Percentiles rank a stretch among this genome's conserved stretches.
Evolutionary conservation across 2,888 invertebrate genomes (phyloP).

Genomic region (Druceiella hillmani): DNA sequence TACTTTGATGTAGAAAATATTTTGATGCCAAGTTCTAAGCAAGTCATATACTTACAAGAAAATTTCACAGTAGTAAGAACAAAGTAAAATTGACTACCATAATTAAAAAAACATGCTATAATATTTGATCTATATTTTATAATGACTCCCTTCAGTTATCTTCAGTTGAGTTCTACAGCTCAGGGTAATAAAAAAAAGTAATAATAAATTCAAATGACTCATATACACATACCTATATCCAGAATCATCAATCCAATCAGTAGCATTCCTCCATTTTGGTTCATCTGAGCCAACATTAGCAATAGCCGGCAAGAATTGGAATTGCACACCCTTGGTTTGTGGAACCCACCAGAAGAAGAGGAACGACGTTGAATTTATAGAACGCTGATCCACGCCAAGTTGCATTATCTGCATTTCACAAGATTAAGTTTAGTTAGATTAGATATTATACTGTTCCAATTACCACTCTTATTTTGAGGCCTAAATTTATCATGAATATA

Average conservation of each 20-base stretch:
- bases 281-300: constrained; percentile 46
- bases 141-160: too few species aligned
- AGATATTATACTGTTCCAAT: constrained; percentile 1
- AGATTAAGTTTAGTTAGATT: neutral
- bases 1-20: too few species aligned
- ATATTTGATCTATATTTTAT: too few species aligned
- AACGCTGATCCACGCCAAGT: constrained; percentile 60
- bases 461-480: constrained; percentile 18
- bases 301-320: constrained; percentile 68
- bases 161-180: too few species aligned
- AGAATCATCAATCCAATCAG: constrained; percentile 57
- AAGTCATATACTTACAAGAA: too few species aligned
- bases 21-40: too few species aligned
- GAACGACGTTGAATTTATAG: constrained; percentile 58
- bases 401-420: constrained; percentile 42
- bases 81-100: too few species aligned
- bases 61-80: too few species aligned
- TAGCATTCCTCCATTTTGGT: constrained; percentile 51
- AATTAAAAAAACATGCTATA: too few species aligned
- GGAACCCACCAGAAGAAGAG: constrained; percentile 59
- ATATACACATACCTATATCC: constrained; percentile 37
- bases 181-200: too few species aligned
- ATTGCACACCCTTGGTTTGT: constrained; percentile 37
- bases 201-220: too few species aligned
- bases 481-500: too few species aligned